Conservation (phyloP, 2,888 invertebrate genomes). For the Himalopsyche japonica region DNA sequence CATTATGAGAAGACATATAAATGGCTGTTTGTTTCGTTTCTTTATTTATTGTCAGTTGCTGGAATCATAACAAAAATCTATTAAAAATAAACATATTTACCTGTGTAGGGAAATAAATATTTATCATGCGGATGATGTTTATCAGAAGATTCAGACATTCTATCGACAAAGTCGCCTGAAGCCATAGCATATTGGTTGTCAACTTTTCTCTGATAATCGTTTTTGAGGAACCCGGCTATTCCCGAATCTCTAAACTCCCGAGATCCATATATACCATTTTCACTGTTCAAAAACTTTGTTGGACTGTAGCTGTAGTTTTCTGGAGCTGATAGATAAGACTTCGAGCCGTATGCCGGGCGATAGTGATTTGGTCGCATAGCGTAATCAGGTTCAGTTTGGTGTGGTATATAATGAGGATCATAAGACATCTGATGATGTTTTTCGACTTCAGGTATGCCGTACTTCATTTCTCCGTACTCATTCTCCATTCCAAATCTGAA, state of each 20-base stretch:
- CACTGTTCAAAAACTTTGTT: constrained; percentile 48
- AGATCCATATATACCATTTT: constrained; percentile 53
- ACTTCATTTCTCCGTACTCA: constrained; percentile 52
- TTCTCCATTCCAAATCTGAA: constrained; percentile 53
- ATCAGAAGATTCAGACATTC: constrained; percentile 72
- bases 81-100: too few species aligned
- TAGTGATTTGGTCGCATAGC: constrained; percentile 56
- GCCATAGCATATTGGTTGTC: constrained; percentile 52
- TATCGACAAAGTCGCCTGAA: constrained; percentile 61
- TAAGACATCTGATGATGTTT: constrained; percentile 50
- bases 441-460: constrained; percentile 57
- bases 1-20: too few species aligned
- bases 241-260: constrained; percentile 57
- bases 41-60: too few species aligned
- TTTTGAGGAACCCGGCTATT: constrained; percentile 59
- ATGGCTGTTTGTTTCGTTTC: too few species aligned
- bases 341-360: constrained; percentile 57
- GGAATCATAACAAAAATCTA: too few species aligned
- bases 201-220: constrained; percentile 58
- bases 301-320: constrained; percentile 59
- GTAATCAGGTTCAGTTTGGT: constrained; percentile 57
- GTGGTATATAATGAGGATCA: constrained; percentile 56
- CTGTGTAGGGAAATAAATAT: constrained; percentile 84
- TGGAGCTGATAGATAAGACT: constrained; percentile 54
- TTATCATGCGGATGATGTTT: constrained; percentile 75